phyloP scores from a whole-genome alignment of 1,140 invertebrate species.

The Chionoecetes opilio region DNA sequence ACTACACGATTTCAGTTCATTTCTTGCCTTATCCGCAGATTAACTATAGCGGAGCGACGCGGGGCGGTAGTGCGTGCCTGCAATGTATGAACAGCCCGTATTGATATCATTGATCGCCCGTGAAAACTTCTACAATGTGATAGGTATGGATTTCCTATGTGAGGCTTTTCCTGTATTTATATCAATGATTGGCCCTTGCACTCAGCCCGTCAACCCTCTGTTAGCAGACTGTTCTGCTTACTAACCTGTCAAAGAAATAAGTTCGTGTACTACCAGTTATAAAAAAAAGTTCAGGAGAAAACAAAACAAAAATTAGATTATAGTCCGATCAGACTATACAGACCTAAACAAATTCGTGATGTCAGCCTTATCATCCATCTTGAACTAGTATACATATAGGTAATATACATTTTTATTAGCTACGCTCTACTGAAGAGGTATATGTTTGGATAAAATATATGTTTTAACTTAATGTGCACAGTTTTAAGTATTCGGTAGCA shows the following conservation, averaged over 20 bases:
- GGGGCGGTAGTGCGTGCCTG: not conserved
- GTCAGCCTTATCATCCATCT: too few species aligned
- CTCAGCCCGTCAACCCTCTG: constrained; percentile 37
- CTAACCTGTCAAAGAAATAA: constrained; percentile 44
- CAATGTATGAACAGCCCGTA: constrained; percentile 40
- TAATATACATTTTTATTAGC: too few species aligned
- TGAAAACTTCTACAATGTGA: constrained; percentile 64
- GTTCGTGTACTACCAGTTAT: too few species aligned
- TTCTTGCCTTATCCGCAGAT: not conserved
- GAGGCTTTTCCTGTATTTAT: constrained; percentile 51
- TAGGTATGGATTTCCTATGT: constrained; percentile 68
- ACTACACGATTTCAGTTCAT: not conserved
- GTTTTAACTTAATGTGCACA: too few species aligned
- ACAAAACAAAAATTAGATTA: too few species aligned
- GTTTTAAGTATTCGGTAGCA: too few species aligned
- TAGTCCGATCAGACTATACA: too few species aligned
- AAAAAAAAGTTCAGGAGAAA: too few species aligned
- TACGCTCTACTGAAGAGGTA: too few species aligned
- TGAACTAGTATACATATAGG: too few species aligned
- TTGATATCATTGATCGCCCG: constrained; percentile 65
- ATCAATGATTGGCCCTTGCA: constrained; percentile 33
- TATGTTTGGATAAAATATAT: too few species aligned
- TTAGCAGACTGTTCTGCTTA: constrained; percentile 63
- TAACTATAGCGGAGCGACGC: not conserved
- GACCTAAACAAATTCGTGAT: too few species aligned